Evolutionary conservation across 2,797 vertebrate genomes (phyloP), one percentile per base, ranked within the genome.

Genomic region (Sarcoramphus papa): DNA sequence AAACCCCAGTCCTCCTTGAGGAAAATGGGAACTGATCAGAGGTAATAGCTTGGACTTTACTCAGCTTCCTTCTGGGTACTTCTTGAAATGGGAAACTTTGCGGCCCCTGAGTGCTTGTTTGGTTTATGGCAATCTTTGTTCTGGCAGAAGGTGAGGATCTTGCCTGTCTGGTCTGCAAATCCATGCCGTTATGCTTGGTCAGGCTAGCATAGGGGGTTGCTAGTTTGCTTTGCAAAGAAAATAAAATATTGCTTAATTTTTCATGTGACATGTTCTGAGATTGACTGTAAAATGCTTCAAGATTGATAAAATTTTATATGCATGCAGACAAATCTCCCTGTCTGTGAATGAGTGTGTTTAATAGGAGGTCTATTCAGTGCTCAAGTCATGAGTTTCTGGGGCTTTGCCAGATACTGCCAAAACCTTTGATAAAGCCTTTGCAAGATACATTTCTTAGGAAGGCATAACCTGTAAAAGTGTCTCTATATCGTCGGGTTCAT

Each of bases 401-500:
- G 70, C 69, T 94, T 95, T 89, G 72, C 90, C 86, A 79, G 81
- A 30, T 60, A 10, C 64, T 83, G 51, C 73, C 85, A 84, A 88
- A 94, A 90, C 35, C 79, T 73, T 78, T 67, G 23, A 53, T 67
- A 92, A 90, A 91, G 56, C 65, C 69, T 73, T 88, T 56, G 69
- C 75, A 84, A 91, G 92, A 63, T 73, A 23, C 41, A 15, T 96
- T 95, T 93, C 60, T 54, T 60, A 65, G 82, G 70, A 88, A 92
- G 69, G 79, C 3, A 7, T 95, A 92, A 76, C 85, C 89, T 81
- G 40, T 74, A 27, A 63, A 90, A 92, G 50, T 81, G 78, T 84
- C 77, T 85, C 90, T 41, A 3, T 84, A 75, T 82, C 19, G 4
- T 5, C 76, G 85, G 65, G 56, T 92, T 96, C 84, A 92, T 97